Percentiles rank a stretch among this genome's conserved stretches.
Conservation (phyloP, 2,888 invertebrate genomes). For the Lasioglossum figueresi region DNA sequence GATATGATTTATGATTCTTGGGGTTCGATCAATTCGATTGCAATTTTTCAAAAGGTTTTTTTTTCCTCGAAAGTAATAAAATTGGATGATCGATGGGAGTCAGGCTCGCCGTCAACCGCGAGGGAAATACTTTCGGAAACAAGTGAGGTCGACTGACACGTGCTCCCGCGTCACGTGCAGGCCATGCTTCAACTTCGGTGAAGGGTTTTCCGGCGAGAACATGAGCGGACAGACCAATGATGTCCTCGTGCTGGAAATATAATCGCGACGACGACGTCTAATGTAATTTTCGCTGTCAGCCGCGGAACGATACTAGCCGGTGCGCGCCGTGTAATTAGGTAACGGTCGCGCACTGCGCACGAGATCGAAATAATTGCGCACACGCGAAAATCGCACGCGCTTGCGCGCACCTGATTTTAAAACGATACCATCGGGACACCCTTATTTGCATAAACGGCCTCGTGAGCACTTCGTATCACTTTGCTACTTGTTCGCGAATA, state of each 20-base stretch:
- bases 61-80: neutral
- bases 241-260: slow-evolving; percentile 40
- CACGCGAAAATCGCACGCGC: slow-evolving; percentile 29
- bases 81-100: neutral
- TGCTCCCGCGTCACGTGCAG: slow-evolving; percentile 53
- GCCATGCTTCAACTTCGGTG: slow-evolving; percentile 44
- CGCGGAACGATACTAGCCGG: slow-evolving; percentile 23
- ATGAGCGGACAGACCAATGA: slow-evolving; percentile 14
- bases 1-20: neutral
- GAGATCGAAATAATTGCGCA: slow-evolving; percentile 37
- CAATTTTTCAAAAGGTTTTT: neutral
- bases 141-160: slow-evolving; percentile 29
- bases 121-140: slow-evolving; percentile 25
- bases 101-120: neutral
- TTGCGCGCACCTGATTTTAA: slow-evolving; percentile 36
- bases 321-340: slow-evolving; percentile 50
- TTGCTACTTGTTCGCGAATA: slow-evolving; percentile 42
- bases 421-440: slow-evolving; percentile 41
- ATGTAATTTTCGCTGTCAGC: slow-evolving; percentile 46
- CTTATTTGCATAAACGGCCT: slow-evolving; percentile 56
- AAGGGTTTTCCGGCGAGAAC: slow-evolving; percentile 57
- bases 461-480: slow-evolving; percentile 38
- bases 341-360: slow-evolving; percentile 22
- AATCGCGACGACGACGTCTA: slow-evolving; percentile 35
- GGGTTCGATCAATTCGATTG: neutral